Evolutionary conservation across 2,113 vertebrate genomes (phyloP).

Genomic region (Phyllostomus hastatus): DNA sequence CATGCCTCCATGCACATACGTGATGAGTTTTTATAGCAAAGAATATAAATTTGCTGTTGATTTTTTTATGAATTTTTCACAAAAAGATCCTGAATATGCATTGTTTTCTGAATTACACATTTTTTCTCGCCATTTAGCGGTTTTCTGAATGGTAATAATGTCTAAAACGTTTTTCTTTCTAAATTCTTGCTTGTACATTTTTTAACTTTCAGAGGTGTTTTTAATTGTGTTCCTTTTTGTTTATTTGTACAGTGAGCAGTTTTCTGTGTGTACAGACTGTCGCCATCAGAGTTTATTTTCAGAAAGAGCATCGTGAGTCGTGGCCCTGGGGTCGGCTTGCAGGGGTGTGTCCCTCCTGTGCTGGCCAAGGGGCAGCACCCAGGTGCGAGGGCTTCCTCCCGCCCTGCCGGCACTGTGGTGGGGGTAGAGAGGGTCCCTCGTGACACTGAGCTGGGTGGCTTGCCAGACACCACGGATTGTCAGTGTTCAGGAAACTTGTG

Average conservation of each 20-base stretch:
- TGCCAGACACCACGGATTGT: neutral
- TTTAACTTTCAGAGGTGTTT: constrained; percentile 8
- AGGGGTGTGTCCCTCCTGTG: constrained; percentile 73
- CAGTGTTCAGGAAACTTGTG: neutral
- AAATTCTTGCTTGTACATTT: constrained; percentile 67
- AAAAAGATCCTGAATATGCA: constrained; percentile 65
- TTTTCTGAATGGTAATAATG: constrained; percentile 73
- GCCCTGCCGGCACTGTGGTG: no score
- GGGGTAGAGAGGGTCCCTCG: neutral
- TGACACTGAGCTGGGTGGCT: neutral
- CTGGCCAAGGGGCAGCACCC: constrained; percentile 51
- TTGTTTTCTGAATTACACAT: constrained; percentile 80
- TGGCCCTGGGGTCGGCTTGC: neutral
- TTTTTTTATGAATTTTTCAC: constrained; percentile 82
- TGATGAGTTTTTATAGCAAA: constrained; percentile 82
- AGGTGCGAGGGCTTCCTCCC: constrained; percentile 54
- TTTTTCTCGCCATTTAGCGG: constrained; percentile 75
- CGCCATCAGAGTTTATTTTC: constrained; percentile 59
- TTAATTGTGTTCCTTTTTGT: constrained; percentile 33
- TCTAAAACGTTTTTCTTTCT: constrained; percentile 67
- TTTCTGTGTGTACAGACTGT: constrained; percentile 45
- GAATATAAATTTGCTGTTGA: constrained; percentile 80
- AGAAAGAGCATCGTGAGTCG: neutral
- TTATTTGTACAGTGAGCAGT: constrained; percentile 71
- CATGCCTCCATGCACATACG: constrained; percentile 51